Evolutionary conservation across 1,140 invertebrate species (phyloP).

Genomic region (Macrosteles quadrilineatus): DNA sequence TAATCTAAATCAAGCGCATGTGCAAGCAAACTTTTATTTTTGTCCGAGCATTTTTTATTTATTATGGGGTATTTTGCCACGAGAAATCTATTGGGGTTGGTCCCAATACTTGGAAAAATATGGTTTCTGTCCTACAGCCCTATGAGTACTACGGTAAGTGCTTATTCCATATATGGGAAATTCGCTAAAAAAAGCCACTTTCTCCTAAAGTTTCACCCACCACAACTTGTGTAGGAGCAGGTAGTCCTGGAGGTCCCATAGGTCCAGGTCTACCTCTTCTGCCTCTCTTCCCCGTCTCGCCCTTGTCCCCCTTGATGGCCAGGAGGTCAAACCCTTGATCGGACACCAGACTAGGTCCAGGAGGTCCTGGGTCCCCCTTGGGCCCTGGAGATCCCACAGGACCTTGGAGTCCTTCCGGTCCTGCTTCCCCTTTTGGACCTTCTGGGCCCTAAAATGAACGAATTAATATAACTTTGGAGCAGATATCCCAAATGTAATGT

Average conservation of each 20-base stretch:
- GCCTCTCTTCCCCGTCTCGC: slow-evolving; percentile 56
- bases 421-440: slow-evolving; percentile 73
- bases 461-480: slow-evolving; percentile 56
- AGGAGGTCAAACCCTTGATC: slow-evolving; percentile 7
- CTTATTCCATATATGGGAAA: too few relatives aligned
- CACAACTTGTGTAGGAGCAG: slow-evolving; percentile 34
- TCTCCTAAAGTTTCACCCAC: background rate
- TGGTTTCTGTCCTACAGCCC: too few relatives aligned
- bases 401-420: slow-evolving; percentile 59
- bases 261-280: slow-evolving; percentile 57
- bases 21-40: too few relatives aligned
- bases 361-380: slow-evolving; percentile 30
- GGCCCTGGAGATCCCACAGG: slow-evolving; percentile 58
- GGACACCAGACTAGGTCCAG: slow-evolving; percentile 13
- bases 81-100: too few relatives aligned
- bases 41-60: too few relatives aligned
- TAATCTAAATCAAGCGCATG: too few relatives aligned
- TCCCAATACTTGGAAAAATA: too few relatives aligned
- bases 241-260: slow-evolving; percentile 42
- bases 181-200: too few relatives aligned
- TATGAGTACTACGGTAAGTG: too few relatives aligned
- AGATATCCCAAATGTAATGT: too few relatives aligned
- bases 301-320: slow-evolving; percentile 61
- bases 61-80: too few relatives aligned
- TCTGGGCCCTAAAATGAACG: slow-evolving; percentile 43